Evolutionary conservation across 2,888 invertebrate genomes (phyloP).

Genomic region (Chorisops tibialis): DNA sequence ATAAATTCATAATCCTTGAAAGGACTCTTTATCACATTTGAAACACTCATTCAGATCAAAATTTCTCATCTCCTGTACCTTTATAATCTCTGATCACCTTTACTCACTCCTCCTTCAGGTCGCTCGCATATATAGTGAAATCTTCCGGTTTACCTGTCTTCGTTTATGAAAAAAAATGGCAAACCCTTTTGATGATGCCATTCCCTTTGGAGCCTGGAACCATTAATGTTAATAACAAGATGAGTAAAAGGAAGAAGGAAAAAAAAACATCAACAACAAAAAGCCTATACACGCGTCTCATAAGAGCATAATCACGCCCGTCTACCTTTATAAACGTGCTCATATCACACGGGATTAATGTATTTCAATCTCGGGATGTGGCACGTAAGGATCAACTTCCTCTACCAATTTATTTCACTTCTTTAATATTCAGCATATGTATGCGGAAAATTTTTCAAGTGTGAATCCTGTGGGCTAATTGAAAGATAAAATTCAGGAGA

Average conservation of each 20-base stretch:
- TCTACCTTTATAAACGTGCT: constrained; percentile 24
- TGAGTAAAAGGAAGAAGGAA: constrained; percentile 21
- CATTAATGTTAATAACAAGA: constrained; percentile 33
- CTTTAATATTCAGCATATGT: constrained; percentile 31
- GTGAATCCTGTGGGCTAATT: constrained; percentile 26
- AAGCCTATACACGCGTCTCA: constrained; percentile 11
- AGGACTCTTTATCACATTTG: constrained; percentile 31
- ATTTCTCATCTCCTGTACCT: constrained; percentile 20
- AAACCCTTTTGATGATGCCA: constrained; percentile 30
- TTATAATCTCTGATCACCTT: not conserved
- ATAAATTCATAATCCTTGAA: constrained; percentile 27
- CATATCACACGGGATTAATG: constrained; percentile 27
- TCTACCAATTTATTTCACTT: constrained; percentile 29
- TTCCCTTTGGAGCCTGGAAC: constrained; percentile 19
- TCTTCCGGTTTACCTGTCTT: constrained; percentile 26
- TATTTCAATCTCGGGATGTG: constrained; percentile 21
- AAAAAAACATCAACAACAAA: too few species aligned
- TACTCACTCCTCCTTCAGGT: constrained; percentile 19
- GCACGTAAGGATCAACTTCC: constrained; percentile 32
- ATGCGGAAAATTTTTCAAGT: not conserved
- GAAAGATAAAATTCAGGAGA: constrained; percentile 29
- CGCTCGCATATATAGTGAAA: constrained; percentile 20
- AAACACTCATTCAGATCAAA: constrained; percentile 31
- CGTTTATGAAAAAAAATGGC: not conserved
- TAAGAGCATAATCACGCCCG: constrained; percentile 1